phyloP scores from a whole-genome alignment of 2,888 invertebrate species.

The Sinopyrophorus schimmeli region DNA sequence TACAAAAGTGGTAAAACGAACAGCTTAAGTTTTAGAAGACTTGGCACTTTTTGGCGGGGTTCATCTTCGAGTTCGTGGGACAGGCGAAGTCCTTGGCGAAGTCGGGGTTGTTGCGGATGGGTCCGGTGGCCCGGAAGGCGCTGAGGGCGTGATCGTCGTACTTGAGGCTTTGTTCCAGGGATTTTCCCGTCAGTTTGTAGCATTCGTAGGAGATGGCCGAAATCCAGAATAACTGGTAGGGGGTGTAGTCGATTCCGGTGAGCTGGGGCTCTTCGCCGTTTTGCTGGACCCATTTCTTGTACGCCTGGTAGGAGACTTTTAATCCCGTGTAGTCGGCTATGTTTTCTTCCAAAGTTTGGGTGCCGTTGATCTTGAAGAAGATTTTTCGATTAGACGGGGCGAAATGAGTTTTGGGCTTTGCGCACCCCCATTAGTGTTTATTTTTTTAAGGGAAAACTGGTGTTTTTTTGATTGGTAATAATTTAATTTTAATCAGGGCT shows the following conservation, averaged over 20 bases:
- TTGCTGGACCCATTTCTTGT: slow-evolving; percentile 68
- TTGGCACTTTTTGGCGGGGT: slow-evolving; percentile 23
- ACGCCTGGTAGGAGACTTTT: slow-evolving; percentile 83
- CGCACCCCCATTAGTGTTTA: no score
- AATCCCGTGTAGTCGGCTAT: slow-evolving; percentile 90
- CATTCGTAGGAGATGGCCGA: slow-evolving; percentile 16
- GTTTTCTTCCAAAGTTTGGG: slow-evolving; percentile 86
- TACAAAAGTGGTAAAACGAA: no score
- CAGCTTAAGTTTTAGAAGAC: slow-evolving; percentile 24
- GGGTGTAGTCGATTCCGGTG: slow-evolving; percentile 71
- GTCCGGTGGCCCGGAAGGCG: slow-evolving; percentile 14
- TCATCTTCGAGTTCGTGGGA: slow-evolving; percentile 20
- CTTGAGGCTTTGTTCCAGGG: slow-evolving; percentile 3
- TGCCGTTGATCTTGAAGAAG: slow-evolving; percentile 72
- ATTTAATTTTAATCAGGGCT: no score
- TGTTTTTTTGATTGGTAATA: no score
- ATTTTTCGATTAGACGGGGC: background rate
- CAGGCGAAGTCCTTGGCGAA: slow-evolving; percentile 26
- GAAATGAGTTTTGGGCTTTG: background rate
- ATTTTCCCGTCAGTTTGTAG: slow-evolving; percentile 8
- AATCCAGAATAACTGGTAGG: slow-evolving; percentile 60
- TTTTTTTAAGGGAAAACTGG: no score
- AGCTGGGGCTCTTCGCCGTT: slow-evolving; percentile 67
- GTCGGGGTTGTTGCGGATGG: slow-evolving; percentile 16
- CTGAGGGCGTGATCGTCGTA: slow-evolving; percentile 13